Conservation (phyloP, 2,888 invertebrate species). For the Trichogramma dendrolimi region DNA sequence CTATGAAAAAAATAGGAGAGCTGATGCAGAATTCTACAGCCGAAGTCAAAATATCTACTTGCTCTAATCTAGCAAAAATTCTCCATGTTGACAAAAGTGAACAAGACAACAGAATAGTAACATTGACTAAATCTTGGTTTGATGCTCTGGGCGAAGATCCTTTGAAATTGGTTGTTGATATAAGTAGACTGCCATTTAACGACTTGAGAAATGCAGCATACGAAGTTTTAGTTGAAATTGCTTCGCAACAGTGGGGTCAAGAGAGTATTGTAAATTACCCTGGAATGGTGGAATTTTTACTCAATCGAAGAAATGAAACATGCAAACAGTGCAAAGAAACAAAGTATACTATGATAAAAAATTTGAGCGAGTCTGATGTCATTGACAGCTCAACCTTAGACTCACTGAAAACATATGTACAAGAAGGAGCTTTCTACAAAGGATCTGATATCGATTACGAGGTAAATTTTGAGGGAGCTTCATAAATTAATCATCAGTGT, state of each 20-base stretch:
- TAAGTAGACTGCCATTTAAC: constrained; percentile 74
- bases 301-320: constrained; percentile 69
- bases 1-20: constrained; percentile 60
- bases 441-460: no score
- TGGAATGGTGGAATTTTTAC: constrained; percentile 72
- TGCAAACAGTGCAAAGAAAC: constrained; percentile 69
- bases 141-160: constrained; percentile 55
- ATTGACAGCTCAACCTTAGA: constrained; percentile 44
- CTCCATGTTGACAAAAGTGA: constrained; percentile 48
- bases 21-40: constrained; percentile 62
- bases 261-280: constrained; percentile 67
- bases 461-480: no score
- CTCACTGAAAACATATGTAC: constrained; percentile 66
- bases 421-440: constrained; percentile 67
- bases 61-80: constrained; percentile 60
- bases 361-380: constrained; percentile 53
- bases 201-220: constrained; percentile 72
- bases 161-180: constrained; percentile 60
- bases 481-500: no score
- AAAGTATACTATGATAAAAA: constrained; percentile 70
- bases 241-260: constrained; percentile 76
- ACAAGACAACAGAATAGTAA: constrained; percentile 52
- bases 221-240: constrained; percentile 63
- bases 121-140: constrained; percentile 64
- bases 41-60: constrained; percentile 65